These are phyloP conservation scores for Coregonus ussuriensis DNA, from an alignment of 2,797 vertebrate genomes.

Conservation along the genomic window DNA sequence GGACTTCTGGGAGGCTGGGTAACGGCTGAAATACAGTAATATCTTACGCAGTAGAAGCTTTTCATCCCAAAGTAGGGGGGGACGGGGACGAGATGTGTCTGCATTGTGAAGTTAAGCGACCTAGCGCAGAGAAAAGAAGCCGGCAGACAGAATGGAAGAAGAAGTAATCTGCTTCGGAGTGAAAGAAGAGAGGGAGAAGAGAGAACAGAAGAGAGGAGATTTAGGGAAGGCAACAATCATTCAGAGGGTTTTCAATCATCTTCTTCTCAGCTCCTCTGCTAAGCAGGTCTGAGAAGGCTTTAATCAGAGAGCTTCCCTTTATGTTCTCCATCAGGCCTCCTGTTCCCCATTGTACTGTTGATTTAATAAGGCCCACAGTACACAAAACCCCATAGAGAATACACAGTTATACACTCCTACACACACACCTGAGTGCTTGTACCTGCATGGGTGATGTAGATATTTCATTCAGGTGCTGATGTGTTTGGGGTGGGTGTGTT, in stretches of 20 bases:
- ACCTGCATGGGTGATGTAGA: slow-evolving; percentile 1
- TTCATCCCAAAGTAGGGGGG: neutral
- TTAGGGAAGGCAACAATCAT: slow-evolving; percentile 69
- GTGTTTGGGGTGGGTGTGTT: neutral
- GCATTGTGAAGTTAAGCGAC: slow-evolving; percentile 75
- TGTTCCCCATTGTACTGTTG: slow-evolving; percentile 60
- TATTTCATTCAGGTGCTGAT: neutral
- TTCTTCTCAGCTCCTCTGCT: slow-evolving; percentile 63
- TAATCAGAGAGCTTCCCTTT: slow-evolving; percentile 73
- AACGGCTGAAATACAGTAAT: no score
- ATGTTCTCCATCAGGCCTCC: slow-evolving; percentile 67
- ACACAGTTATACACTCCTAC: neutral
- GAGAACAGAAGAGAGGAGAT: slow-evolving; percentile 36
- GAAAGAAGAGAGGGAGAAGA: slow-evolving; percentile 32
- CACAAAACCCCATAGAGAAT: slow-evolving; percentile 38
- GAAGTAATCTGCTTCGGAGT: slow-evolving; percentile 66
- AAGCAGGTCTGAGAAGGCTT: slow-evolving; percentile 73
- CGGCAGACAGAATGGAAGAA: slow-evolving; percentile 57
- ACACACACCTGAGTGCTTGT: slow-evolving; percentile 6
- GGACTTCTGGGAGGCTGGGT: slow-evolving; percentile 36
- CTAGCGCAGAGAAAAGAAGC: slow-evolving; percentile 62
- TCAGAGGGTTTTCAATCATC: slow-evolving; percentile 33
- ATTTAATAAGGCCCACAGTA: slow-evolving; percentile 67
- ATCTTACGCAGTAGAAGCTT: no score
- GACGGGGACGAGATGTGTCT: slow-evolving; percentile 44